These are phyloP conservation scores for Choloepus didactylus DNA, from an alignment of 2,797 vertebrate genomes.

Conservation along the genomic window DNA sequence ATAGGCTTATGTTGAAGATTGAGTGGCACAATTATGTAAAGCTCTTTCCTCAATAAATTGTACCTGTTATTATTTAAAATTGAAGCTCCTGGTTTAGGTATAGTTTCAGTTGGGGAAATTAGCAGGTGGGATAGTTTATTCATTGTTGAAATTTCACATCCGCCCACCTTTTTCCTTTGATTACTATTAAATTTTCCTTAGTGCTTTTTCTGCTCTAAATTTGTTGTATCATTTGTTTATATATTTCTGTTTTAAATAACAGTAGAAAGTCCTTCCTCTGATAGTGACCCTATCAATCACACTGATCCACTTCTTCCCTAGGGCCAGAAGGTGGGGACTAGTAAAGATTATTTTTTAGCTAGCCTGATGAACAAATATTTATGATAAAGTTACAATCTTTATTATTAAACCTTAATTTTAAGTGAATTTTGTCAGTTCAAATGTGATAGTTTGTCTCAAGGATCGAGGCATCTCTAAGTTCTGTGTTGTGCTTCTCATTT, in stretches of 20 bases:
- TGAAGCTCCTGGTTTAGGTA: constrained; percentile 56
- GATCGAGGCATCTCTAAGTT: not conserved
- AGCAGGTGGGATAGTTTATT: constrained; percentile 57
- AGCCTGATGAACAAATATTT: not conserved
- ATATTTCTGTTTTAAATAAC: constrained; percentile 36
- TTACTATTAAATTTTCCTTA: constrained; percentile 55
- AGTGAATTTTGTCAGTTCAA: constrained; percentile 11
- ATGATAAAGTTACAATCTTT: constrained; percentile 56
- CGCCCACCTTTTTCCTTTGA: constrained; percentile 61
- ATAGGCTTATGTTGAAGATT: constrained; percentile 56
- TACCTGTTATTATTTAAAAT: constrained; percentile 72
- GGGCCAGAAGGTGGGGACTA: not conserved
- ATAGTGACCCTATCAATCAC: not conserved
- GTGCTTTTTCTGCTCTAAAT: constrained; percentile 46
- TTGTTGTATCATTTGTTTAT: constrained; percentile 36
- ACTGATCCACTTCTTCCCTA: not conserved
- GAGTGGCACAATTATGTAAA: constrained; percentile 66
- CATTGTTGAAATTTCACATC: constrained; percentile 57
- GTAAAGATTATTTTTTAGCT: not conserved
- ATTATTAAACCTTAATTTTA: constrained; percentile 6
- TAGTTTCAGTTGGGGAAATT: constrained; percentile 61
- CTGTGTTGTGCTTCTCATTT: not conserved
- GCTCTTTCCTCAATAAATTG: constrained; percentile 57
- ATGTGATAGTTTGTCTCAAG: constrained; percentile 8
- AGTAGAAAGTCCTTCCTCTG: not conserved